These are phyloP conservation scores for Drosophila subobscura DNA, from an alignment of 1,140 invertebrate genomes.

Conservation along the genomic window DNA sequence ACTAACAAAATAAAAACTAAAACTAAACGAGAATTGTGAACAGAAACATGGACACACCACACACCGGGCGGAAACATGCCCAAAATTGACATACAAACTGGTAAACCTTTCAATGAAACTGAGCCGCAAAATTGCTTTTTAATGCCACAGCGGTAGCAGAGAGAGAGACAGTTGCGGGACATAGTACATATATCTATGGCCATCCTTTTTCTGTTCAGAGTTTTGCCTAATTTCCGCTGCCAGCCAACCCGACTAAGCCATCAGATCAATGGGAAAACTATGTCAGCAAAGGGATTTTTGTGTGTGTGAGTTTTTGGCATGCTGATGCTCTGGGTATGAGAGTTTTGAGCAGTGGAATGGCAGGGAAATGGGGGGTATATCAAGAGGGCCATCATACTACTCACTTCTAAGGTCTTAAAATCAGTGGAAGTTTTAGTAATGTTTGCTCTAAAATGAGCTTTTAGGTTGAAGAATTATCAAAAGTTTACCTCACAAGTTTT, in stretches of 20 bases:
- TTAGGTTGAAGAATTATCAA: no score
- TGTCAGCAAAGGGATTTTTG: constrained; percentile 52
- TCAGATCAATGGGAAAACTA: constrained; percentile 51
- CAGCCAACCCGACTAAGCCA: constrained; percentile 45
- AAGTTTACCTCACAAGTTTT: no score
- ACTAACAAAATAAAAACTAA: constrained; percentile 23
- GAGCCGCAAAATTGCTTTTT: constrained; percentile 62
- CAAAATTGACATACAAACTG: constrained; percentile 20
- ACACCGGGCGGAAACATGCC: constrained; percentile 4
- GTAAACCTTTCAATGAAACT: constrained; percentile 52
- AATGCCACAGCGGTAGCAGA: constrained; percentile 32
- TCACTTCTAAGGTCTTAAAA: no score
- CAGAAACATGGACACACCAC: constrained; percentile 1
- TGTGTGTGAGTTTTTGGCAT: constrained; percentile 21
- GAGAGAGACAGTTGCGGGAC: background rate
- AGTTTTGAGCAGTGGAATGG: background rate
- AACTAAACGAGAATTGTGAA: constrained; percentile 25
- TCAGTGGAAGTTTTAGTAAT: no score
- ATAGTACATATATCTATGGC: background rate
- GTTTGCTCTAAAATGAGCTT: no score
- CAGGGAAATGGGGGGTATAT: background rate
- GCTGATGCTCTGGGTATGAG: background rate
- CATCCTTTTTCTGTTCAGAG: constrained; percentile 1
- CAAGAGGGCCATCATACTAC: no score
- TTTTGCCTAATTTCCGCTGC: constrained; percentile 54